Base-by-base conservation (phyloP, 2,888 invertebrate species). In the Smittia aterrima region DNA sequence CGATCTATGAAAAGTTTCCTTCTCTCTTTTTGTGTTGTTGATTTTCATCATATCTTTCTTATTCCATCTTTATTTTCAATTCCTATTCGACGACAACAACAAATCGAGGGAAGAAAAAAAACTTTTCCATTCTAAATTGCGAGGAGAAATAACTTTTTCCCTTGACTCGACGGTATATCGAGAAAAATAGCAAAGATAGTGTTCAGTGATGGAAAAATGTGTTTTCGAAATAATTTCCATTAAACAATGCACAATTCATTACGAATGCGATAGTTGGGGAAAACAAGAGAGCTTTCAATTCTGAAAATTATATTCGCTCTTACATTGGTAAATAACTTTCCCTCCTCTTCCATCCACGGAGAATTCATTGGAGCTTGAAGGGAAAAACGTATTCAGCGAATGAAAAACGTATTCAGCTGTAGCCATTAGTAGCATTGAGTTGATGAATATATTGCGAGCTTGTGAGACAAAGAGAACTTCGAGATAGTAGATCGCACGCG, bases 51-150 rank as follows among this genome's bases (percentile, higher is more conserved):
- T 53, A 53, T 70, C 70, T 25, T 53, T 70, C 24, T 11, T 68
- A 41, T 27, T 70, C 16, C 54, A 70, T 67, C 53, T 53, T 53
- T 70, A 70, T 70, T 70, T 70, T 70, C 53, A 70, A 70, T 54
- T 70, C 70, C 53, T n/a, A 70, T 70, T 22, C 32, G 47, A 70
- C 22, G 27, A 70, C 25, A 70, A 70, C 53, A 53, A 70, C 18
- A 22, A 11, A 68, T n/a, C 22, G 16, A 64, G 27, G 25, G n/a
- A 9, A 58, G 58, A 11, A 3, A 58, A 58, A 58, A 58, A 38
- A 7, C 1, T 58, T 58, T 58, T 58, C 58, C 13, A 58, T 58
- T 58, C 22, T 22, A 20, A 58, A 3, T n/a, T 47, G 2, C 47
- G 11, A 11, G 7, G 47, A 47, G 11, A 47, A 32, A n/a, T 47